These are phyloP conservation scores for Fragum sueziense DNA, from an alignment of 2,888 invertebrate genomes.

Conservation along the genomic window DNA sequence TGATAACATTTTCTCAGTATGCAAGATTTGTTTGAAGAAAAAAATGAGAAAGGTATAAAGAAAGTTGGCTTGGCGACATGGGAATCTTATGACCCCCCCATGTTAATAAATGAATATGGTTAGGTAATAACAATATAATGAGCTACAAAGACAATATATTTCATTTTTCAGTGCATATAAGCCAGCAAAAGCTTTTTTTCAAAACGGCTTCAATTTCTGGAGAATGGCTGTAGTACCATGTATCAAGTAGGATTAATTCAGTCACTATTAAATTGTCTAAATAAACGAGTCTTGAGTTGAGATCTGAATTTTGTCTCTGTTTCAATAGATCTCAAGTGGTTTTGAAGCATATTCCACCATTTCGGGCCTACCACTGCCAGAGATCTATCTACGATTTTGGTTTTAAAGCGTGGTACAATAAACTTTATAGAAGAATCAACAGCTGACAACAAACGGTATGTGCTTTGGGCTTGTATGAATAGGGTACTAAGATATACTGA, in stretches of 20 bases:
- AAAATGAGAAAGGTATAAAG: too few relatives aligned
- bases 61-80: too few relatives aligned
- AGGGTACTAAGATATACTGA: not conserved
- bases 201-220: too few relatives aligned
- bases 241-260: not conserved
- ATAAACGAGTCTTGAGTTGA: not conserved
- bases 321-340: not conserved
- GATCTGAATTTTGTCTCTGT: not conserved
- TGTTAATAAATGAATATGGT: too few relatives aligned
- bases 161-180: too few relatives aligned
- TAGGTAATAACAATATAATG: too few relatives aligned
- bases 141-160: too few relatives aligned
- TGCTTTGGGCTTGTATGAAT: not conserved
- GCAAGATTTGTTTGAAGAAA: too few relatives aligned
- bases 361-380: not conserved
- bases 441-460: not conserved
- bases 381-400: not conserved
- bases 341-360: constrained; percentile 1
- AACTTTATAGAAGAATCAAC: not conserved
- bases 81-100: too few relatives aligned
- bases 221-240: too few relatives aligned
- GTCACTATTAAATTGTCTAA: not conserved
- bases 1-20: too few relatives aligned
- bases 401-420: not conserved
- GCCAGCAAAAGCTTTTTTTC: too few relatives aligned